Percentiles rank a stretch among this genome's conserved stretches.
Evolutionary conservation across 2,797 vertebrate species (phyloP).

Genomic region (Cynodonichthys magdalenae): DNA sequence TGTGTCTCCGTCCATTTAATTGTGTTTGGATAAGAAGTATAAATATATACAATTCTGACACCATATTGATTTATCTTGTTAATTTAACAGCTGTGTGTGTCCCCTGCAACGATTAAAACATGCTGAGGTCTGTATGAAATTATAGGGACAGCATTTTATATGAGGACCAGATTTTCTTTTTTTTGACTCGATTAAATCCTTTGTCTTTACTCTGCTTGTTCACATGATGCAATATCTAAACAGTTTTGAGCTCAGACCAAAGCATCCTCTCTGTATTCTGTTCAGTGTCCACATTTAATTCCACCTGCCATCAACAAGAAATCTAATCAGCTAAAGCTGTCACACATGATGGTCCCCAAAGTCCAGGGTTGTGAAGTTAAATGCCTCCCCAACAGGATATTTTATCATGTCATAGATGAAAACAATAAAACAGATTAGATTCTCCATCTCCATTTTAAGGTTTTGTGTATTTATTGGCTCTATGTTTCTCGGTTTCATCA

Average conservation of each 20-base stretch:
- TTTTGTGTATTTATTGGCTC: neutral
- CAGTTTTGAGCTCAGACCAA: conserved; percentile 11
- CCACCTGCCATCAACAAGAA: conserved; percentile 24
- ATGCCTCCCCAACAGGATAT: neutral
- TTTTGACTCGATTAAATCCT: conserved; percentile 15
- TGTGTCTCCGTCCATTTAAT: too few relatives aligned
- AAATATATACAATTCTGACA: too few relatives aligned
- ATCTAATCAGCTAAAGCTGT: conserved; percentile 11
- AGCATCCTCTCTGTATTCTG: conserved; percentile 15
- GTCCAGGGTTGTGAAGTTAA: conserved; percentile 3
- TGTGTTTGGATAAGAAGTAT: too few relatives aligned
- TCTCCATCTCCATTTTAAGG: neutral
- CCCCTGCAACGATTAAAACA: too few relatives aligned
- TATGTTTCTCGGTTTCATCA: neutral
- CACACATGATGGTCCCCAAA: neutral
- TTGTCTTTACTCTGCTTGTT: conserved; percentile 11
- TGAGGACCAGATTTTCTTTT: conserved; percentile 26
- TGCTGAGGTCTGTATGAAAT: too few relatives aligned
- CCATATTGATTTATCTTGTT: too few relatives aligned
- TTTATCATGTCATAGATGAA: conserved; percentile 3
- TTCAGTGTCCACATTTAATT: conserved; percentile 17
- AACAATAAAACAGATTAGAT: conserved; percentile 7
- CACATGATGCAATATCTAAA: conserved; percentile 7
- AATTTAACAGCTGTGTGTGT: too few relatives aligned
- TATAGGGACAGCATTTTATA: too few relatives aligned